Evolutionary conservation across 1,140 invertebrate genomes (phyloP), one percentile per base, ranked within the genome.

Genomic region (Drosophila yakuba): DNA sequence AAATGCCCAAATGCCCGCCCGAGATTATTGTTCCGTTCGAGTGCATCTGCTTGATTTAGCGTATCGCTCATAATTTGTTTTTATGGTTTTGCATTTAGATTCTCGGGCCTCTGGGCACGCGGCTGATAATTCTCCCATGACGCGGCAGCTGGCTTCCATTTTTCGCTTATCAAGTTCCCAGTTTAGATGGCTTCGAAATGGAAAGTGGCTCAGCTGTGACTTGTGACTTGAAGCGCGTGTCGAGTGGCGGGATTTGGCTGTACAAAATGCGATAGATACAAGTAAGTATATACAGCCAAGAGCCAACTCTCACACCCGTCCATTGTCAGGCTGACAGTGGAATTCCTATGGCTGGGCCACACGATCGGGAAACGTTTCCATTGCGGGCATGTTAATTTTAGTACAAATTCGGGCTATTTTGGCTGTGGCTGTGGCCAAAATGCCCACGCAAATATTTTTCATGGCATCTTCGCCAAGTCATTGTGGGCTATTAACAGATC

Each of bases 1-100:
- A 88, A 82, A 68, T 86, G 78, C 80, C 82, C 73, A 88, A 82
- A 72, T 86, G 78, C 79, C 82, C 73, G 76, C 56, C 56, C 51
- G 38, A 39, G 66, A 63, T 75, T 57, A 57, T 52, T 84, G 68
- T 80, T 66, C 58, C 75, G 64, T 73, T 79, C 67, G 76, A 86
- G 63, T 86, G 86, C 86, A 80, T 74, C 61, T 77, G 60, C 73
- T 80, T 80, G 86, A 83, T 91, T 91, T 91, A 91, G 88, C 88
- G 88, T 91, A 84, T 88, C 88, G 88, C 74, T 88, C 83, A 91
- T 91, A 91, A 91, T 91, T 85, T 91, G 88, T 90, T 84, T 88
- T 88, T 84, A 88, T 90, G 78, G 74, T 76, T 84, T 84, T 85
- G 88, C 83, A 90, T 90, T 88, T 81, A 52, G 78, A 62, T 72